Evolutionary conservation across 1,140 invertebrate species (phyloP), one percentile per base, ranked within the genome.

Genomic region (Megalonaias nervosa): DNA sequence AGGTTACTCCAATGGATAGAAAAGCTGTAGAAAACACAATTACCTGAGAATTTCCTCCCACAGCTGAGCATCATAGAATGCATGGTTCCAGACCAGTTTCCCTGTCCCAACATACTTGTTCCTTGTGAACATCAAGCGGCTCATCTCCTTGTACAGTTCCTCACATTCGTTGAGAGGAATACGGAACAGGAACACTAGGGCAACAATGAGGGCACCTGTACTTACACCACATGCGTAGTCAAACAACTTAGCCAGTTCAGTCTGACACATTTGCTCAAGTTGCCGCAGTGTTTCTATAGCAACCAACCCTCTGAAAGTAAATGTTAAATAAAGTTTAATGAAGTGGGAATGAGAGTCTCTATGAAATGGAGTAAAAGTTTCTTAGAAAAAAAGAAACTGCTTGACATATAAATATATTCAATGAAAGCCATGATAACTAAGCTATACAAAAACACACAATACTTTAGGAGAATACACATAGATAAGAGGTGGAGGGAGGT

Each of bases 221-320:
- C 95, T 97, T n/a, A 98, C 97, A 14, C 97, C 97, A 86, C 96
- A 95, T 82, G 98, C 95, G 78, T 95, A 95, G 91, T 98, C 97
- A 91, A 98, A 98, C 65, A 93, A 80, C 80, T 93, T 91, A 84
- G 38, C 93, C 88, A 48, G 87, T 89, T 81, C 93, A 93, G 1
- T 94, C 94, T 21, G 71, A 48, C 38, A 82, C 15, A 74, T 60
- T 55, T 78, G 67, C 91, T 97, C 96, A 17, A 97, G 89, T 82
- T 94, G 93, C 75, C 94, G 93, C 62, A 97, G 89, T 88, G 97
- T 94, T 91, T 96, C 94, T 69, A 97, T 93, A 0, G 95, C 95
- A 31, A 96, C 92, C 19, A 97, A 92, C 48, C 96, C 96, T 72
- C 96, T 94, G 62, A 56, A 48, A 48, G 38, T 48, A 48, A 48